A percentile compares a stretch with the other conserved stretches of the same genome.
These are phyloP conservation scores for Taenioides sp. DNA, from an alignment of 2,797 vertebrate genomes.

Conservation along the genomic window DNA sequence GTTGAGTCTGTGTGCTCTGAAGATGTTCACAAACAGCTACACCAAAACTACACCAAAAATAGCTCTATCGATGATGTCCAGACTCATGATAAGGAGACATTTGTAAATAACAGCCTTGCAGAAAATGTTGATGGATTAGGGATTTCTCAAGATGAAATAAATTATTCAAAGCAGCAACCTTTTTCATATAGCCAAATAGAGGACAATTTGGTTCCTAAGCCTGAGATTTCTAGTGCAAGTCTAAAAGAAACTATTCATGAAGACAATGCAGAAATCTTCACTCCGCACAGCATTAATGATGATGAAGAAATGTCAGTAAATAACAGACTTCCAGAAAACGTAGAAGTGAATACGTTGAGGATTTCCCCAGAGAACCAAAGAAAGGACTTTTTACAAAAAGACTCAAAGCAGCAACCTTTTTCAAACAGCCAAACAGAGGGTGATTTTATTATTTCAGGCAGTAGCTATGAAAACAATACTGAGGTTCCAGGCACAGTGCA, in stretches of 20 bases:
- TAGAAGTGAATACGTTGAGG: neutral
- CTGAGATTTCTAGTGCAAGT: constrained; percentile 12
- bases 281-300: neutral
- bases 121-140: constrained; percentile 12
- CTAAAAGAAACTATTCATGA: neutral
- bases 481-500: constrained; percentile 8
- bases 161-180: constrained; percentile 18
- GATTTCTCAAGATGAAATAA: constrained; percentile 21
- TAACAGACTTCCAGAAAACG: constrained; percentile 3
- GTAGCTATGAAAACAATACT: neutral
- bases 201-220: constrained; percentile 2
- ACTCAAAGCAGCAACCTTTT: neutral
- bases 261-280: neutral
- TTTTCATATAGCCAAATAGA: constrained; percentile 12
- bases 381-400: neutral
- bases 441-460: neutral
- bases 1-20: no score
- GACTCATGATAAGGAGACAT: constrained; percentile 13
- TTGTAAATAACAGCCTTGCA: constrained; percentile 12
- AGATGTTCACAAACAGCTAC: constrained; percentile 3
- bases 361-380: neutral
- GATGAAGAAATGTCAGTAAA: constrained; percentile 14
- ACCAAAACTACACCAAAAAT: neutral
- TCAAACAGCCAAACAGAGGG: neutral
- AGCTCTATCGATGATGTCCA: neutral